These are phyloP conservation scores for Rynchops niger DNA, from an alignment of 2,113 vertebrate genomes.

Conservation along the genomic window DNA sequence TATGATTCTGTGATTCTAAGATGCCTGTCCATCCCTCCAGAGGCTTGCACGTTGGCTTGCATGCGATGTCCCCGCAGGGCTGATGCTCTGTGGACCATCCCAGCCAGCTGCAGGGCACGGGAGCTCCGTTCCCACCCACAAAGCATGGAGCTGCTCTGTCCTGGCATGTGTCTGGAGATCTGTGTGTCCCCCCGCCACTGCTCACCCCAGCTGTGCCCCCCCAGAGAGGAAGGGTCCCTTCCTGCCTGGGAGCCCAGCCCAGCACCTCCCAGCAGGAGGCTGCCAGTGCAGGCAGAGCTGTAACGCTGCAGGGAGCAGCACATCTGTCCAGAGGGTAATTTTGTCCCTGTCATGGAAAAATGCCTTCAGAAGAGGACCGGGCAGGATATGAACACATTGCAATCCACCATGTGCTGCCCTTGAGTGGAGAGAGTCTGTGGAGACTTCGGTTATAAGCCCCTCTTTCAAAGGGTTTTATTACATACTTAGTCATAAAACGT, in stretches of 20 bases:
- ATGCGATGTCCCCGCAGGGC: fast-evolving
- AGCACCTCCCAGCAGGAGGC: neutral
- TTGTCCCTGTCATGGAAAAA: neutral
- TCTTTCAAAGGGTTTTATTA: conserved; percentile 57
- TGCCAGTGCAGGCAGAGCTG: neutral
- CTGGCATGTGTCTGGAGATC: neutral
- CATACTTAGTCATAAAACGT: conserved; percentile 52
- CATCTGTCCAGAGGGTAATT: neutral
- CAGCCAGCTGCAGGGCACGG: neutral
- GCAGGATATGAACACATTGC: neutral
- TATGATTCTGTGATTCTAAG: neutral
- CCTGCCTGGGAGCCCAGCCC: neutral
- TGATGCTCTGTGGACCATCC: neutral
- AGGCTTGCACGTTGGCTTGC: neutral
- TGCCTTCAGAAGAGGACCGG: neutral
- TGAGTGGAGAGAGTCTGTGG: neutral
- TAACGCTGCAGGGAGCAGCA: neutral
- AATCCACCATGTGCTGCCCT: conserved; percentile 7
- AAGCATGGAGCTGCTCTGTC: neutral
- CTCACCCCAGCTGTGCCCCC: neutral
- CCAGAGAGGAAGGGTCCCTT: neutral
- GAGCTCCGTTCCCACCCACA: neutral
- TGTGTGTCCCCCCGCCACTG: no score
- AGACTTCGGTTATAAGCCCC: conserved; percentile 2
- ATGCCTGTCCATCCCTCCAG: neutral